Evolutionary conservation across 2,797 vertebrate genomes (phyloP), one percentile per base, ranked within the genome.

Genomic region (Diplodus sargus): DNA sequence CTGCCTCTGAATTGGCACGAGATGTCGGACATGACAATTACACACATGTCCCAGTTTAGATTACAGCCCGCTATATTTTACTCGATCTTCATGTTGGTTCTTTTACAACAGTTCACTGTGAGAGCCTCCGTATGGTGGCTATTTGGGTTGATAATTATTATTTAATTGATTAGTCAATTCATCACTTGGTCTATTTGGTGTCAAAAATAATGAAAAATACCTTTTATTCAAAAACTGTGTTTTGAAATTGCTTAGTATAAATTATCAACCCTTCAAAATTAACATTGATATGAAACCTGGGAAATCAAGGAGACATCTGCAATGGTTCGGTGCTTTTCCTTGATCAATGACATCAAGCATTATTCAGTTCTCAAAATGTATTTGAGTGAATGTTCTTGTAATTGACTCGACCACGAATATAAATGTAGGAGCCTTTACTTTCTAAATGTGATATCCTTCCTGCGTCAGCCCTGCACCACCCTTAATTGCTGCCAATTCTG

Each of bases 1-100:
- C 70, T 76, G 23, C 60, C 68, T 75, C 67, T 25, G 58, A 79
- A 81, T 78, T 64, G 71, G 64, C 70, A 70, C 48, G 18, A 51
- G 11, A 81, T 67, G 59, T 53, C 34, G 16, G 15, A 30, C 28
- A 39, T 43, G 61, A 70, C 61, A 72, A 70, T 30, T 48, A n/a
- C n/a, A 52, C n/a, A 56, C 20, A 53, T 45, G 28, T 15, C 42
- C 20, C 42, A 3, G 16, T 67, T 70, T 17, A 39, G 43, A 74
- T 49, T 18, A 11, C 2, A 18, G 47, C 45, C 4, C 68, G 58
- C 15, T 65, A 4, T 3, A 69, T 65, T 57, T 15, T 52, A 53
- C 57, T 52, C 28, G 2, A 34, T 59, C 9, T 42, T 67, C 34
- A 9, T 45, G 17, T 74, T 20, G 15, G 34, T 30, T 58, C 13